phyloP scores from a whole-genome alignment of 1,140 invertebrate species.

The Drosophila busckii region DNA sequence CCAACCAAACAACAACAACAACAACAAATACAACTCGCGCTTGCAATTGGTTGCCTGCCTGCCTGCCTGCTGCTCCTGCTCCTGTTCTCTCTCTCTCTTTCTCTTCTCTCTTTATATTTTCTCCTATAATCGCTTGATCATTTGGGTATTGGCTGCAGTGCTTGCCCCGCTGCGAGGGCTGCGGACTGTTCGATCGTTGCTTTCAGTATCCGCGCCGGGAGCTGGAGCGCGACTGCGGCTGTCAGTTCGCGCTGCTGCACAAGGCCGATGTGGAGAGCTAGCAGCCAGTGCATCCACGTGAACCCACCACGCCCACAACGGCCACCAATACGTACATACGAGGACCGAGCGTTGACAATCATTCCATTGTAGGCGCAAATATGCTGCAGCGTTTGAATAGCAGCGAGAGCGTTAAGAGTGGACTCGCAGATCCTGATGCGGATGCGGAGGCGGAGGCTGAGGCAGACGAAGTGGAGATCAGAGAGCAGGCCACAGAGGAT shows the following conservation, averaged over 20 bases:
- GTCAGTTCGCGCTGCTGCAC: constrained; percentile 91
- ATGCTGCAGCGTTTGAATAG: constrained; percentile 60
- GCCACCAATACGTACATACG: constrained; percentile 70
- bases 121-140: neutral
- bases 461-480: neutral
- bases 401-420: constrained; percentile 34
- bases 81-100: constrained; percentile 12
- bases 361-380: constrained; percentile 53
- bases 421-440: constrained; percentile 5
- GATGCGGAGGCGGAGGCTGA: neutral
- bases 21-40: too few relatives aligned
- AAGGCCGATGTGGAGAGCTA: constrained; percentile 85
- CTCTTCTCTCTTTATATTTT: constrained; percentile 11
- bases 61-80: constrained; percentile 28
- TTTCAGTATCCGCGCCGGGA: constrained; percentile 88
- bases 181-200: constrained; percentile 90
- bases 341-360: constrained; percentile 61
- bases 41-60: constrained; percentile 50
- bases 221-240: constrained; percentile 89
- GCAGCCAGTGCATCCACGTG: constrained; percentile 76
- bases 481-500: constrained; percentile 28
- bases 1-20: neutral
- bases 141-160: constrained; percentile 41
- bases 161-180: constrained; percentile 82
- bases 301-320: constrained; percentile 59